These are phyloP conservation scores for Boloria euphrosyne DNA, from an alignment of 2,888 invertebrate species.

Conservation along the genomic window DNA sequence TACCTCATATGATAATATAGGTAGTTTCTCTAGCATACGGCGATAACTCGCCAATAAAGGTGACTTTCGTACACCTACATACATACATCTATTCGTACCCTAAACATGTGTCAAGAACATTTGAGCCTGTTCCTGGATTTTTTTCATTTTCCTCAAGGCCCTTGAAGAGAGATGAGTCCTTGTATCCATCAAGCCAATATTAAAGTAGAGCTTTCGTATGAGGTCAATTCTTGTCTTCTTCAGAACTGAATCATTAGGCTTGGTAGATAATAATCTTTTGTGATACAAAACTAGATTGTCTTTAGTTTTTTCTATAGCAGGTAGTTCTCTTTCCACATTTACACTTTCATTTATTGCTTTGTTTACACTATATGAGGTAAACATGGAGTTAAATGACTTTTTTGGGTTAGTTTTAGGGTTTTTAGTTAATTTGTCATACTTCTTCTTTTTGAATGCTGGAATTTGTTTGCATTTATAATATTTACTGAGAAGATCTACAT, in stretches of 20 bases:
- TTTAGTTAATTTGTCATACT: conserved; percentile 48
- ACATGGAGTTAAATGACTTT: conserved; percentile 47
- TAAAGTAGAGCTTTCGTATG: conserved; percentile 52
- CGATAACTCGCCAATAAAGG: conserved; percentile 28
- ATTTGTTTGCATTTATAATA: conserved; percentile 51
- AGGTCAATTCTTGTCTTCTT: conserved; percentile 54
- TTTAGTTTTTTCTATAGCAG: conserved; percentile 38
- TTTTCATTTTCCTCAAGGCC: conserved; percentile 58
- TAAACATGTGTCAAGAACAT: conserved; percentile 66
- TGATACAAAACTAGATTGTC: conserved; percentile 54
- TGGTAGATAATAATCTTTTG: conserved; percentile 49
- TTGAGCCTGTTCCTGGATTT: conserved; percentile 58
- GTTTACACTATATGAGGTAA: conserved; percentile 37
- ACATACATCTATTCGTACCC: conserved; percentile 39
- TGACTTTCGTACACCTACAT: conserved; percentile 15
- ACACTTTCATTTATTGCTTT: conserved; percentile 22
- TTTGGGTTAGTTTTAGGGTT: conserved; percentile 46
- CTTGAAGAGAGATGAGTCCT: conserved; percentile 54
- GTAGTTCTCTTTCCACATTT: conserved; percentile 22
- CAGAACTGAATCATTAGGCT: conserved; percentile 47
- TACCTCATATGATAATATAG: conserved; percentile 17
- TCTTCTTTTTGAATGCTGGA: conserved; percentile 43
- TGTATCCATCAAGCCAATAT: conserved; percentile 50
- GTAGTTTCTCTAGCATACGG: conserved; percentile 29
- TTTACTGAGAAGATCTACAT: conserved; percentile 59